These are phyloP conservation scores for Scaeva pyrastri DNA, from an alignment of 2,888 invertebrate genomes.

Conservation along the genomic window DNA sequence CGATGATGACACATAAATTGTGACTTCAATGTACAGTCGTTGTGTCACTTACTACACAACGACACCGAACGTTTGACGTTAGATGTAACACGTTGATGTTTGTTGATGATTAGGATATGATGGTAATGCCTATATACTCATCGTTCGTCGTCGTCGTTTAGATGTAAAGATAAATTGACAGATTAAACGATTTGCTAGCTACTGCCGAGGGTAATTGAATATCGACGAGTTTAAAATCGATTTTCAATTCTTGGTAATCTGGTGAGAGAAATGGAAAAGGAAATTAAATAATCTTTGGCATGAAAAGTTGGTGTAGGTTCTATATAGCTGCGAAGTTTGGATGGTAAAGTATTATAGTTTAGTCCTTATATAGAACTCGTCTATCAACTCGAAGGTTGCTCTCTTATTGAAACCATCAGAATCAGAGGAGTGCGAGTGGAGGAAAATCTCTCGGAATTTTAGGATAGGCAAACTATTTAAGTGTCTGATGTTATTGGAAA, in stretches of 20 bases:
- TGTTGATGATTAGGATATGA: slow-evolving; percentile 69
- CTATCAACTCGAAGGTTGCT: not conserved
- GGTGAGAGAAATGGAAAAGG: slow-evolving; percentile 45
- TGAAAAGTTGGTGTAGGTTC: not conserved
- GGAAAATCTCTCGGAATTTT: slow-evolving; percentile 17
- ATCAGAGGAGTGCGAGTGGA: not conserved
- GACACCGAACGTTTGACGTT: too few relatives aligned
- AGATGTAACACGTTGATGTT: slow-evolving; percentile 48
- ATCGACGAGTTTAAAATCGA: slow-evolving; percentile 67
- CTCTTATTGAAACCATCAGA: not conserved
- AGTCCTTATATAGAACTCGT: too few relatives aligned
- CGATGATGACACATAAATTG: slow-evolving; percentile 28
- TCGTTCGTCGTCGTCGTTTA: too few relatives aligned
- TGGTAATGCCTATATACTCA: slow-evolving; percentile 61
- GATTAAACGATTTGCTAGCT: slow-evolving; percentile 73
- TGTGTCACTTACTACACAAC: slow-evolving; percentile 15
- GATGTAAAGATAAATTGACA: slow-evolving; percentile 73
- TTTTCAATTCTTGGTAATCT: slow-evolving; percentile 40
- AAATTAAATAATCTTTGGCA: slow-evolving; percentile 60
- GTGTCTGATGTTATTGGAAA: slow-evolving; percentile 15
- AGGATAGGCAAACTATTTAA: slow-evolving; percentile 11
- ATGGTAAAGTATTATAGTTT: too few relatives aligned
- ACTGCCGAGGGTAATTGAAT: slow-evolving; percentile 72
- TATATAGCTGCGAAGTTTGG: too few relatives aligned
- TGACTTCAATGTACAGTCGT: slow-evolving; percentile 15